Conservation (phyloP, 2,797 vertebrate genomes). For the Paedocypris micromegethes region DNA sequence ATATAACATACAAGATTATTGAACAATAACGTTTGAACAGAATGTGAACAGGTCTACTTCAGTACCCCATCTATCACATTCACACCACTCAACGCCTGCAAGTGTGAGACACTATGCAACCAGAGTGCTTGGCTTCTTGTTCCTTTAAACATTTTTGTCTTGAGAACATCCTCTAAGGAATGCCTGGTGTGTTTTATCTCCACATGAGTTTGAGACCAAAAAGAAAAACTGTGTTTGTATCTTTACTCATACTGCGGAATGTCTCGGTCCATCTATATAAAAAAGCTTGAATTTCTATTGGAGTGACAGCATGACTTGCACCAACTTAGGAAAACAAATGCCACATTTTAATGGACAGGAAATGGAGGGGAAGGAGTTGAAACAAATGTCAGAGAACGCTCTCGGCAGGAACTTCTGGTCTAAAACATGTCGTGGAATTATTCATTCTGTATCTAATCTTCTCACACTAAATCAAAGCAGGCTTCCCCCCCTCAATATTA, state of each 20-base stretch:
- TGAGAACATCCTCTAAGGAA: conserved; percentile 7
- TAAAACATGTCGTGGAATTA: conserved; percentile 19
- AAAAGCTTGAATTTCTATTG: conserved; percentile 11
- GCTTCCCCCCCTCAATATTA: conserved; percentile 7
- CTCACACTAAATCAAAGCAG: conserved; percentile 5
- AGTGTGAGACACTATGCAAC: conserved; percentile 12
- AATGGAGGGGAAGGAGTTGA: conserved; percentile 17
- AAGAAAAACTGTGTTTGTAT: conserved; percentile 35
- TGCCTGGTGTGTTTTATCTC: conserved; percentile 27
- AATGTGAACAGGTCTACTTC: conserved; percentile 11
- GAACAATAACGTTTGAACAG: conserved; percentile 25
- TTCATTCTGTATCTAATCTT: conserved; percentile 21
- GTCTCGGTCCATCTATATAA: conserved; percentile 20
- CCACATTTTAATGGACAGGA: conserved; percentile 27
- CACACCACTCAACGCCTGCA: conserved; percentile 10
- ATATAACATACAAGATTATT: conserved; percentile 33
- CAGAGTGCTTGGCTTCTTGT: conserved; percentile 26
- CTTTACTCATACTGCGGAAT: neutral
- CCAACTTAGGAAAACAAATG: conserved; percentile 41
- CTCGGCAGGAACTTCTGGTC: conserved; percentile 11
- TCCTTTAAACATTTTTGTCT: conserved; percentile 28
- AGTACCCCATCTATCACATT: conserved; percentile 1
- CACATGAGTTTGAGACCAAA: conserved; percentile 36
- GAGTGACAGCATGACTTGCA: conserved; percentile 5
- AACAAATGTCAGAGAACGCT: conserved; percentile 28